phyloP scores from a whole-genome alignment of 1,140 invertebrate genomes.

The Sinonovacula constricta region DNA sequence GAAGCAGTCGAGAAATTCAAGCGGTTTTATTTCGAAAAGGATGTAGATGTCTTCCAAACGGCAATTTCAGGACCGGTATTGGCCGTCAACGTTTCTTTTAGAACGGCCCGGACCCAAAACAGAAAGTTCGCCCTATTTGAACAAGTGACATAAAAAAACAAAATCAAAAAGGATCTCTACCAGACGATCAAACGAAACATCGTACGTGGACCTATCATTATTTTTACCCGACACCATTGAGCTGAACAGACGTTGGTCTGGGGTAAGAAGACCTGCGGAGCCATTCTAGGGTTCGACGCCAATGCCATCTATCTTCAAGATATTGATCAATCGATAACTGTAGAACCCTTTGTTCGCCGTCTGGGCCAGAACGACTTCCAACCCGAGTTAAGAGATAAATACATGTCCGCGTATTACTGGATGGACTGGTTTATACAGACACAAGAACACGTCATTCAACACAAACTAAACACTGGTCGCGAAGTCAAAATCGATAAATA shows the following conservation, averaged over 20 bases:
- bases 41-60: conserved; percentile 55
- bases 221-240: conserved; percentile 28
- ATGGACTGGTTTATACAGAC: conserved; percentile 31
- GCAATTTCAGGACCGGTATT: conserved; percentile 52
- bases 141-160: too few species aligned
- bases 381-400: conserved; percentile 34
- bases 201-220: conserved; percentile 34
- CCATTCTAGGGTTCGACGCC: conserved; percentile 50
- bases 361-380: conserved; percentile 19
- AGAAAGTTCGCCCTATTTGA: conserved; percentile 29
- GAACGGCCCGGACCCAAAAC: conserved; percentile 3
- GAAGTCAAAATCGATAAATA: conserved; percentile 11
- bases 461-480: conserved; percentile 12
- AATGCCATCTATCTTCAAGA: conserved; percentile 51
- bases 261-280: conserved; percentile 10
- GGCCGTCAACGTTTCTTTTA: conserved; percentile 48
- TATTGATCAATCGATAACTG: conserved; percentile 50
- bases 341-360: conserved; percentile 43
- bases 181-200: conserved; percentile 26
- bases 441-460: conserved; percentile 4
- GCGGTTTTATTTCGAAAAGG: conserved; percentile 33
- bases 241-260: conserved; percentile 21
- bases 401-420: conserved; percentile 30
- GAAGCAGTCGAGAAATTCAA: too few species aligned
- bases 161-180: conserved; percentile 38